phyloP scores from a whole-genome alignment of 2,113 vertebrate genomes.

The Rhagologus leucostigma region DNA sequence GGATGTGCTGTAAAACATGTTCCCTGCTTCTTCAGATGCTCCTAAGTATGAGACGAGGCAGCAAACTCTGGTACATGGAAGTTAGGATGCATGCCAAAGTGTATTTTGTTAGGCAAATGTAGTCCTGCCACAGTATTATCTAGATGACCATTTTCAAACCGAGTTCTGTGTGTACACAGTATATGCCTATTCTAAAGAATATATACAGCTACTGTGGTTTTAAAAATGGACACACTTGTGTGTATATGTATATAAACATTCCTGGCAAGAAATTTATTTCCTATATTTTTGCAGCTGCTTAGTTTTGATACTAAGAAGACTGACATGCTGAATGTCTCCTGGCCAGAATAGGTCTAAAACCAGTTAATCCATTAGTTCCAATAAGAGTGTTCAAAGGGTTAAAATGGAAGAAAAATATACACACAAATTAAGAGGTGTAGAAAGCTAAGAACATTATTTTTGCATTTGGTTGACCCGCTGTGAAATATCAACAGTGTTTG shows the following conservation, averaged over 20 bases:
- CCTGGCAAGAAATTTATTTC: not conserved
- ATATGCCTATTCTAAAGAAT: not conserved
- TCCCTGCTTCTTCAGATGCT: not conserved
- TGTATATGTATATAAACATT: not conserved
- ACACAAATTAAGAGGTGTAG: not conserved
- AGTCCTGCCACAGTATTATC: not conserved
- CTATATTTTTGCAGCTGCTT: not conserved
- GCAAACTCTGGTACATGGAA: not conserved
- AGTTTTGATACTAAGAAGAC: not conserved
- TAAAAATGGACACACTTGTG: rapidly evolving
- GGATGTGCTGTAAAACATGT: not conserved
- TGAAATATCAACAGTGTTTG: not conserved
- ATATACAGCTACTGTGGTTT: not conserved
- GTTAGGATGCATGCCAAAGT: not conserved
- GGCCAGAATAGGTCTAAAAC: not conserved
- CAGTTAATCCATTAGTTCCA: not conserved
- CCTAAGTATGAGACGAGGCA: not conserved
- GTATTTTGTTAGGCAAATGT: not conserved
- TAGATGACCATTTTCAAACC: not conserved
- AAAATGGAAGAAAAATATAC: not conserved
- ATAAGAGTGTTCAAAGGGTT: not conserved
- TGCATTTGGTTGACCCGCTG: not conserved
- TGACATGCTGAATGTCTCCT: not conserved
- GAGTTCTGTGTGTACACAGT: not conserved
- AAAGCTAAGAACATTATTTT: not conserved